Evolutionary conservation across 2,888 invertebrate genomes (phyloP), one percentile per base, ranked within the genome.

Genomic region (Phymatocera aterrima): DNA sequence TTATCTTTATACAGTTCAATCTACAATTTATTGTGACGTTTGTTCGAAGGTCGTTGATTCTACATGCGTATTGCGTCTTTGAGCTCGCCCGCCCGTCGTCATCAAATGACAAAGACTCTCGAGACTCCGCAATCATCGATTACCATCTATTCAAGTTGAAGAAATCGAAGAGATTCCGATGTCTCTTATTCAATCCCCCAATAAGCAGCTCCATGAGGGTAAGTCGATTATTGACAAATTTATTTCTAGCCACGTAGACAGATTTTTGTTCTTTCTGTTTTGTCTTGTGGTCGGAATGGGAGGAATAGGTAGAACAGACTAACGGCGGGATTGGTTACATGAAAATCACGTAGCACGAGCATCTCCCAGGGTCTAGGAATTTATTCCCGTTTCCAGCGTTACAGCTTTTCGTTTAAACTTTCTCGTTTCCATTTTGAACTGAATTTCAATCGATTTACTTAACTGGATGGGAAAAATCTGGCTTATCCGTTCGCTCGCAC

Each of bases 391-490:
- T 57, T 51, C 18, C 34, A n/a, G n/a, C 28, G 34, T 37, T 31
- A 37, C 34, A 46, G 54, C 54, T 51, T 54, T 74, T 75, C 57
- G 12, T 68, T 72, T 15, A 51, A 48, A 31, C 28, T 72, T 31
- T 51, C 72, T 51, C 48, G 51, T 57, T 75, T 37, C 75, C 57
- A 57, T 57, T 75, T 43, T 43, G 51, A 75, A 60, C 57, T 51
- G 57, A 75, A 43, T 40, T 75, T 75, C 75, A 51, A 75, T 57
- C 75, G 75, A 75, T 57, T 75, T 75, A 75, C 57, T 75, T 21
- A 75, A 60, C 37, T 24, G 75, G 43, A 75, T 75, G 75, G 57
- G 48, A 57, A 40, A 72, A 75, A 57, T 57, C 75, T 60, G 37
- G 40, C 57, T 54, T 43, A 54, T 51, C 72, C 72, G 54, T 37